Conservation (phyloP, 2,888 invertebrate species). For the Pammene aurita region DNA sequence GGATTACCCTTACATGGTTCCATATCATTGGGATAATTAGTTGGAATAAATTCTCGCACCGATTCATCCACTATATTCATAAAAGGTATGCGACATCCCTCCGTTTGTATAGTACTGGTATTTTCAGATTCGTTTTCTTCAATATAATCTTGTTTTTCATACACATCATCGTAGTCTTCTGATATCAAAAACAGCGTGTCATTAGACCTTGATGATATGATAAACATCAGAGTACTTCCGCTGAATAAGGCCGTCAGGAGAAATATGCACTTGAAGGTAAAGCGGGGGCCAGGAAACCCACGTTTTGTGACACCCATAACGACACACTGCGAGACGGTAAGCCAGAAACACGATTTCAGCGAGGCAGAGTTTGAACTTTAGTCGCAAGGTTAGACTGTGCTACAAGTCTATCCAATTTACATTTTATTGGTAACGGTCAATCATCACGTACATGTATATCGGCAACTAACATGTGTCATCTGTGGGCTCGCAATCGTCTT, state of each 20-base stretch:
- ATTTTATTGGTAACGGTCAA: not conserved
- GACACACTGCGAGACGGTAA: not conserved
- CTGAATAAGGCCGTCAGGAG: conserved; percentile 5
- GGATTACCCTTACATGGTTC: conserved; percentile 73
- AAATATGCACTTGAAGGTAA: conserved; percentile 17
- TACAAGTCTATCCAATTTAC: not conserved
- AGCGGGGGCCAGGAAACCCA: conserved; percentile 17
- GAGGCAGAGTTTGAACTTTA: not conserved
- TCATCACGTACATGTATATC: not conserved
- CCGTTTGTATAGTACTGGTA: conserved; percentile 73
- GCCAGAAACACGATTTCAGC: not conserved
- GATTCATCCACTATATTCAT: conserved; percentile 81
- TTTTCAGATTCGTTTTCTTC: conserved; percentile 13
- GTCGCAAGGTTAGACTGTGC: not conserved
- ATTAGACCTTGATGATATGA: conserved; percentile 19
- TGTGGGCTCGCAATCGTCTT: not conserved
- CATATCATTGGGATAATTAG: conserved; percentile 64
- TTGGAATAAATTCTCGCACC: conserved; percentile 69
- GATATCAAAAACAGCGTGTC: conserved; percentile 20
- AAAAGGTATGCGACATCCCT: conserved; percentile 85
- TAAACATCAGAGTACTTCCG: conserved; percentile 20
- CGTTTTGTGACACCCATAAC: conserved; percentile 11
- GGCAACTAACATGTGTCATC: not conserved
- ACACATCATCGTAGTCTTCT: conserved; percentile 20
- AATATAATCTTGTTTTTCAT: conserved; percentile 10